A percentile compares a stretch with the other conserved stretches of the same genome.
These are phyloP conservation scores for Lampris incognitus DNA, from an alignment of 2,113 vertebrate species.

Conservation along the genomic window DNA sequence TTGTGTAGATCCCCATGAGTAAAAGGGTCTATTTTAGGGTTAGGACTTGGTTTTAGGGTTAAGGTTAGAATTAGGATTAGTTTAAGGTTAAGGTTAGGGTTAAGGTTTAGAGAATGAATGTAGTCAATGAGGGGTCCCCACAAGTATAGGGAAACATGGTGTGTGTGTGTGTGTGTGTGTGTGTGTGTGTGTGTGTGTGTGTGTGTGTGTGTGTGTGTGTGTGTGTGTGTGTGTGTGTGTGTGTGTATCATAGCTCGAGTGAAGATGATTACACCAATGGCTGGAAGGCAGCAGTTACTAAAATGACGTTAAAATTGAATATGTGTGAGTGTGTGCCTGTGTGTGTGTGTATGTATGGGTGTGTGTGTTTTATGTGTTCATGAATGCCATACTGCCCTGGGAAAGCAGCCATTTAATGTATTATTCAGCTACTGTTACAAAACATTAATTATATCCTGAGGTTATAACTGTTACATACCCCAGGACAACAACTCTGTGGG, in stretches of 20 bases:
- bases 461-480: conserved; percentile 5
- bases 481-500: too few relatives aligned
- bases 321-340: background rate
- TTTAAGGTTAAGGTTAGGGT: too few relatives aligned
- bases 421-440: conserved; percentile 57
- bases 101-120: too few relatives aligned
- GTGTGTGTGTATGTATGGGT: conserved; percentile 3
- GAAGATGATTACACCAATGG: conserved; percentile 47
- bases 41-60: too few relatives aligned
- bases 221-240: conserved; percentile 5
- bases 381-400: conserved; percentile 23
- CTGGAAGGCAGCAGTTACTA: conserved; percentile 36
- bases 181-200: too few relatives aligned
- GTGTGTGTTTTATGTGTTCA: conserved; percentile 12
- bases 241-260: conserved; percentile 1
- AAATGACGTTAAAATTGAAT: conserved; percentile 35
- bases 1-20: too few relatives aligned
- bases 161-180: too few relatives aligned
- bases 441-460: conserved; percentile 56
- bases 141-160: too few relatives aligned
- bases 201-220: background rate
- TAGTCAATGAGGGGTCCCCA: too few relatives aligned
- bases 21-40: too few relatives aligned
- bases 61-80: too few relatives aligned
- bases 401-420: conserved; percentile 60